phyloP scores from a whole-genome alignment of 1,140 invertebrate species.

The Venustaconcha ellipsiformis region DNA sequence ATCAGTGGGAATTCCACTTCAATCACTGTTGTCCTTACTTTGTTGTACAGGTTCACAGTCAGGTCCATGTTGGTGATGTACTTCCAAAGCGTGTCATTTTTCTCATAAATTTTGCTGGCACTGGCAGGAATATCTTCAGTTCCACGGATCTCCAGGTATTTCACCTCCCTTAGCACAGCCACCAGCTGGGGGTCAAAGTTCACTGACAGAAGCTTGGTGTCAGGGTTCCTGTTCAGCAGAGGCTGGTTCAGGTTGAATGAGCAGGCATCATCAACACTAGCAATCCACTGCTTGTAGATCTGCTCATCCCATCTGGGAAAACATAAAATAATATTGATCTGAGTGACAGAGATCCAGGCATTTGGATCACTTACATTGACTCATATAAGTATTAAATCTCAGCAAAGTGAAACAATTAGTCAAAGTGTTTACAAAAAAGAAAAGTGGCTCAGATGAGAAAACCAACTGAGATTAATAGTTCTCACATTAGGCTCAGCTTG shows the following conservation, averaged over 20 bases:
- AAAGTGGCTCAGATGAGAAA: too few relatives aligned
- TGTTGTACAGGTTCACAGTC: constrained; percentile 75
- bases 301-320: constrained; percentile 64
- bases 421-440: too few relatives aligned
- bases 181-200: constrained; percentile 72
- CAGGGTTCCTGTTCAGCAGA: constrained; percentile 65
- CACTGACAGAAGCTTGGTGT: constrained; percentile 66
- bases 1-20: constrained; percentile 88
- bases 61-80: constrained; percentile 69
- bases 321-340: too few relatives aligned
- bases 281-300: constrained; percentile 69
- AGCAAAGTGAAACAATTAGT: too few relatives aligned
- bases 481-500: too few relatives aligned
- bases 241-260: constrained; percentile 69
- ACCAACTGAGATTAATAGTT: too few relatives aligned
- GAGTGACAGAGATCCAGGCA: too few relatives aligned
- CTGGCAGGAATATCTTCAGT: constrained; percentile 67
- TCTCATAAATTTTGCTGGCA: constrained; percentile 45
- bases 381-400: too few relatives aligned
- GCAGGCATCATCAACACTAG: constrained; percentile 68
- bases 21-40: constrained; percentile 81
- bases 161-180: constrained; percentile 70
- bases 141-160: constrained; percentile 67
- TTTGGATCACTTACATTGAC: too few relatives aligned
- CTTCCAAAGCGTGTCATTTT: constrained; percentile 68